A percentile compares a stretch with the other conserved stretches of the same genome.
These are phyloP conservation scores for Acronicta leporina DNA, from an alignment of 2,888 invertebrate genomes.

Conservation along the genomic window DNA sequence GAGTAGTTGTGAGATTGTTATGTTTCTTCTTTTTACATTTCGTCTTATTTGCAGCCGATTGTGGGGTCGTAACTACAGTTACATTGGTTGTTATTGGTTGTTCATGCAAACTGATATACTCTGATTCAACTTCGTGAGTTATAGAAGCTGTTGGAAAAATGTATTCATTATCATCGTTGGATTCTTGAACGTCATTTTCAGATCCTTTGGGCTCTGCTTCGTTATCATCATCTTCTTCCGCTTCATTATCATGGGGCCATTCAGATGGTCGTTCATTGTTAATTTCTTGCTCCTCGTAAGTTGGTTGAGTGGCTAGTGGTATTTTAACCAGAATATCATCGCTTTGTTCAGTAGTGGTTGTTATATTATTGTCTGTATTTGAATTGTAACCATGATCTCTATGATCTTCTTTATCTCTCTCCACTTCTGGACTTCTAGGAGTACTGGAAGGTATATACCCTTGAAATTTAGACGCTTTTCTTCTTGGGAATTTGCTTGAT, in stretches of 20 bases:
- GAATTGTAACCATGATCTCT: constrained; percentile 57
- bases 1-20: constrained; percentile 62
- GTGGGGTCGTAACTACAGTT: constrained; percentile 58
- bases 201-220: constrained; percentile 46
- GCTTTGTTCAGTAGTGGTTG: constrained; percentile 44
- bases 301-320: constrained; percentile 51
- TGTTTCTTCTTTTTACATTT: constrained; percentile 84
- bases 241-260: constrained; percentile 17
- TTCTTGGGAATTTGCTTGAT: constrained; percentile 63
- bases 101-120: constrained; percentile 62
- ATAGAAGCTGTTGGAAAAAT: constrained; percentile 68
- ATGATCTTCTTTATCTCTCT: constrained; percentile 64
- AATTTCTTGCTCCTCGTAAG: constrained; percentile 59
- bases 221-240: constrained; percentile 48
- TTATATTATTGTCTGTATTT: constrained; percentile 47
- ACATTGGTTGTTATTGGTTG: constrained; percentile 60
- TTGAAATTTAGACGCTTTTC: constrained; percentile 83
- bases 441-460: constrained; percentile 74
- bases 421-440: constrained; percentile 61
- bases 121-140: constrained; percentile 47
- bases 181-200: constrained; percentile 60
- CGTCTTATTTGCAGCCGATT: constrained; percentile 71
- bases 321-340: constrained; percentile 40
- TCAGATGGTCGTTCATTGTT: constrained; percentile 57
- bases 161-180: constrained; percentile 72